phyloP scores from a whole-genome alignment of 2,888 invertebrate genomes.

The Biston stratarius region DNA sequence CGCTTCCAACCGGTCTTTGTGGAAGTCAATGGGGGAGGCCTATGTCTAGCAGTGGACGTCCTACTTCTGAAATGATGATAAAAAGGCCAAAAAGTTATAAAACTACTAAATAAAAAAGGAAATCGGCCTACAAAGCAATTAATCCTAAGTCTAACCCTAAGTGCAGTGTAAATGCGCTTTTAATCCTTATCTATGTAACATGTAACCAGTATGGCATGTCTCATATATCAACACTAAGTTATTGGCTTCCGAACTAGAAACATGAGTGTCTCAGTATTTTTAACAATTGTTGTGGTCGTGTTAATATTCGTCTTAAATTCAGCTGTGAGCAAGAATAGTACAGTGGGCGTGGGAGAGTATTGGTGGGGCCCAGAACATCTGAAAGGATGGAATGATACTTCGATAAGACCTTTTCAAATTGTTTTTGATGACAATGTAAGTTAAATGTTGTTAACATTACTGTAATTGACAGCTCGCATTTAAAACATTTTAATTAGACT shows the following conservation, averaged over 20 bases:
- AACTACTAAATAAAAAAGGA: too few species aligned
- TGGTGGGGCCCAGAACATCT: slow-evolving; percentile 40
- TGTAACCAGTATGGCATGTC: not conserved
- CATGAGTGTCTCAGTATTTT: not conserved
- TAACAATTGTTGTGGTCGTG: not conserved
- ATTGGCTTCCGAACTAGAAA: not conserved
- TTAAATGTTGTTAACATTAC: not conserved
- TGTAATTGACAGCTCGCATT: too few species aligned
- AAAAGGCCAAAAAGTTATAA: too few species aligned
- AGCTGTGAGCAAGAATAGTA: not conserved
- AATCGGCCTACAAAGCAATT: too few species aligned
- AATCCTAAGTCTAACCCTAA: too few species aligned
- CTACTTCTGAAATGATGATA: too few species aligned
- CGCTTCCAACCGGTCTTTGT: too few species aligned
- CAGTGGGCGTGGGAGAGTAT: not conserved
- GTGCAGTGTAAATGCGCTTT: not conserved
- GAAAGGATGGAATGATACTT: slow-evolving; percentile 31
- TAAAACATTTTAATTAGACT: too few species aligned
- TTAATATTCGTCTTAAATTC: not conserved
- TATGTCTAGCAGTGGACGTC: too few species aligned
- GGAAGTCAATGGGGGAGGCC: too few species aligned
- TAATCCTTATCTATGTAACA: not conserved
- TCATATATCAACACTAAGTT: not conserved
- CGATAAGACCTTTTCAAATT: slow-evolving; percentile 84
- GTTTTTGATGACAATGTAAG: slow-evolving; percentile 80